Evolutionary conservation across 2,113 vertebrate genomes (phyloP).

Genomic region (Fulmarus glacialis): DNA sequence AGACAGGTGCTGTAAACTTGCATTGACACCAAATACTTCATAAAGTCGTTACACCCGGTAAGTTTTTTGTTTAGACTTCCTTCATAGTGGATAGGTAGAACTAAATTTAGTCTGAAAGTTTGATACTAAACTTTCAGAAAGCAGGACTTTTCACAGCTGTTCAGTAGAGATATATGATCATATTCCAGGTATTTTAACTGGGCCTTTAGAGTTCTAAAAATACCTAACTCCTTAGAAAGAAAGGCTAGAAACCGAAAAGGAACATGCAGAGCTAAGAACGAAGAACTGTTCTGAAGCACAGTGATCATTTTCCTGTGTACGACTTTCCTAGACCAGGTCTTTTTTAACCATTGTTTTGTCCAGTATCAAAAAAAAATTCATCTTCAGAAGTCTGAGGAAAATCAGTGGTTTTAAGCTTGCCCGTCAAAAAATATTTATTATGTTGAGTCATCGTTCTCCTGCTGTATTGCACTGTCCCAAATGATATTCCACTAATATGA

Average conservation of each 20-base stretch:
- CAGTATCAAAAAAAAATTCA: not conserved
- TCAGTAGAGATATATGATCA: not conserved
- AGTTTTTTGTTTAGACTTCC: not conserved
- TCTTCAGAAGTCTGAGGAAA: not conserved
- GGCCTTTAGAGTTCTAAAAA: not conserved
- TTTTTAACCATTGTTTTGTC: not conserved
- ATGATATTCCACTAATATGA: not conserved
- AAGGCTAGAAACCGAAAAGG: not conserved
- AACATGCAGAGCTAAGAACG: not conserved
- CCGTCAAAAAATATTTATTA: not conserved
- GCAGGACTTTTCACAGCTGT: not conserved
- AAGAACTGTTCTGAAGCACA: not conserved
- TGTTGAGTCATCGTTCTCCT: not conserved
- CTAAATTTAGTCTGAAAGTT: not conserved
- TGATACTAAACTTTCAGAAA: not conserved
- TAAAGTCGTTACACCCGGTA: accelerated
- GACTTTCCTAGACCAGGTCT: not conserved
- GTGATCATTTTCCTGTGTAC: not conserved
- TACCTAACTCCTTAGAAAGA: not conserved
- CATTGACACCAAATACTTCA: not conserved
- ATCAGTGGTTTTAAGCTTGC: not conserved
- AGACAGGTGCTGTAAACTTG: not conserved
- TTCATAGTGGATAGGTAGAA: not conserved
- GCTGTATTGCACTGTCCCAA: not conserved
- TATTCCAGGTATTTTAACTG: not conserved